These are phyloP conservation scores for Periparus ater DNA, from an alignment of 2,797 vertebrate genomes.

Conservation along the genomic window DNA sequence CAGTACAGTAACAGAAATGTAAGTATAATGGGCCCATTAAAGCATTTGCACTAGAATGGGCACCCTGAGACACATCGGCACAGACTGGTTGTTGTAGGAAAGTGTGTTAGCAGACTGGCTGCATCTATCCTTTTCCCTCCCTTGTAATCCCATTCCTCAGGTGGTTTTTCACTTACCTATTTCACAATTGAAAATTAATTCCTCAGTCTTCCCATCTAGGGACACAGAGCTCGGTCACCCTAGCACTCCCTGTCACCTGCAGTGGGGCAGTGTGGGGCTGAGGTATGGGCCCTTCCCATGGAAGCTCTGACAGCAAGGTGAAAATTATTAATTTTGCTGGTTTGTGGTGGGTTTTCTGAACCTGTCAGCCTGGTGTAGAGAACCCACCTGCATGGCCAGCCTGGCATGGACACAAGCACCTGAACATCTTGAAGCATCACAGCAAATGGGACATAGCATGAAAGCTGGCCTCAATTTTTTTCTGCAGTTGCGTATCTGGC, in stretches of 20 bases:
- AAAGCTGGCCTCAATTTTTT: background rate
- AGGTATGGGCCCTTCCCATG: rapidly evolving
- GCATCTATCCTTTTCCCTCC: background rate
- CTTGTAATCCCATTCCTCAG: background rate
- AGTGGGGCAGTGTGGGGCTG: rapidly evolving
- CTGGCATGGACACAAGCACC: background rate
- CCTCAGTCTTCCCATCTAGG: background rate
- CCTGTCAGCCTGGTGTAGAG: background rate
- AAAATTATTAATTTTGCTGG: background rate
- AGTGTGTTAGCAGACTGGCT: background rate
- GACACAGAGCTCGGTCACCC: background rate
- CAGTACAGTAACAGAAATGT: background rate
- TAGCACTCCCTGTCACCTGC: background rate
- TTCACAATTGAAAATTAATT: background rate
- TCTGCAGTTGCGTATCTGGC: background rate
- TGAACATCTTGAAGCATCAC: background rate
- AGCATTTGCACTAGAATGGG: background rate
- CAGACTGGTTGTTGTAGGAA: background rate
- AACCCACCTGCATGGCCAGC: background rate
- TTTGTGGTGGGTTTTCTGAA: background rate
- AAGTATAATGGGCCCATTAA: background rate
- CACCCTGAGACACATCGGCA: rapidly evolving
- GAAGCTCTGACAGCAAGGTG: background rate
- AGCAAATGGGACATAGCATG: rapidly evolving
- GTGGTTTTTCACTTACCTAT: background rate